Evolutionary conservation across 2,797 vertebrate genomes (phyloP).

Genomic region (Pseudocheirus occidentalis): DNA sequence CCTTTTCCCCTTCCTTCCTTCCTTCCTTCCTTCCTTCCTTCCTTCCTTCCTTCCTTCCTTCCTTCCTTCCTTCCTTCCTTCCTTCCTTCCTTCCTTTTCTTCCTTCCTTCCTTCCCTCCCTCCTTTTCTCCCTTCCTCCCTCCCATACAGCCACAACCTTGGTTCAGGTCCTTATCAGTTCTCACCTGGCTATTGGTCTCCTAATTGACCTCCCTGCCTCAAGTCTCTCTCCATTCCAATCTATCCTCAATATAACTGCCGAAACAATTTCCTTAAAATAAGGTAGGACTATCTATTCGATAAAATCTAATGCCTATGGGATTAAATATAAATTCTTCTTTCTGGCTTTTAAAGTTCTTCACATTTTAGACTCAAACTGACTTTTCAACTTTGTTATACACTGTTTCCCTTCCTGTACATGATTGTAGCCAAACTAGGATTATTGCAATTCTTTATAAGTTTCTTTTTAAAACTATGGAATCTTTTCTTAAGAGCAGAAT

Average conservation of each 20-base stretch:
- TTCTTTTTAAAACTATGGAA: too few species aligned
- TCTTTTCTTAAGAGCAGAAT: too few species aligned
- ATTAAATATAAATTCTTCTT: not conserved
- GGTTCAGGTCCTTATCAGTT: not conserved
- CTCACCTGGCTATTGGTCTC: not conserved
- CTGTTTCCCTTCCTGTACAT: not conserved
- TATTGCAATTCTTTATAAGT: not conserved
- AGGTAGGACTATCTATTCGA: not conserved
- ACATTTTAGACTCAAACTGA: not conserved
- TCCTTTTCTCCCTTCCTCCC: too few species aligned
- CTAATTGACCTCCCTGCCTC: not conserved
- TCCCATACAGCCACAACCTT: not conserved
- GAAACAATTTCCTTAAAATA: not conserved
- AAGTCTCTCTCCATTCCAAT: not conserved
- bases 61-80: rapidly evolving
- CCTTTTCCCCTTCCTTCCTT: too few species aligned
- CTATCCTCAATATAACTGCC: not conserved
- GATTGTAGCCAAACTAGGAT: not conserved
- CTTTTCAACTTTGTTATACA: not conserved
- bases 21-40: too few species aligned
- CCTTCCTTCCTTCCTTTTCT: rapidly evolving
- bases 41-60: too few species aligned
- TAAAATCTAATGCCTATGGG: not conserved
- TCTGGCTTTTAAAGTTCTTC: not conserved
- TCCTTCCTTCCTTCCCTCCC: too few species aligned